A percentile compares a stretch with the other conserved stretches of the same genome.
These are phyloP conservation scores for Polyergus mexicanus DNA, from an alignment of 1,140 invertebrate species.

Conservation along the genomic window DNA sequence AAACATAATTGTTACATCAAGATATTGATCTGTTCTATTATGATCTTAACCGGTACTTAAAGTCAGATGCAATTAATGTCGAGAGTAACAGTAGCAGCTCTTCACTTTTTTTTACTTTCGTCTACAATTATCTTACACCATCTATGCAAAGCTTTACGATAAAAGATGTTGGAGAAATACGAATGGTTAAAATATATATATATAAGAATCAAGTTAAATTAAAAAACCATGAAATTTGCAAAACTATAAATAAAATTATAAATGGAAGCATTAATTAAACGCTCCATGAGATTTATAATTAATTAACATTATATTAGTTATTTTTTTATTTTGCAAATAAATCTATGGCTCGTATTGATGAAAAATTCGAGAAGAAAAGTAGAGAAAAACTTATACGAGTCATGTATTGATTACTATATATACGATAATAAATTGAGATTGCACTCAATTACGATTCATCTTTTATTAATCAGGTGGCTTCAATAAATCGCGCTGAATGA, in stretches of 20 bases:
- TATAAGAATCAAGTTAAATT: background rate
- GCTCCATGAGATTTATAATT: background rate
- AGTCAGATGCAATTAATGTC: conserved; percentile 4
- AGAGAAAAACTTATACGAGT: background rate
- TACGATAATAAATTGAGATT: conserved; percentile 59
- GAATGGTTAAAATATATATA: background rate
- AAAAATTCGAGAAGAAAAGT: background rate
- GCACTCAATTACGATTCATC: conserved; percentile 53
- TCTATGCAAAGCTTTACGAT: background rate
- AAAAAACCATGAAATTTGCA: background rate
- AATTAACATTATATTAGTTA: background rate
- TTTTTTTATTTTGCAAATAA: background rate
- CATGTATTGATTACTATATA: conserved; percentile 28
- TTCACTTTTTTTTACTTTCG: background rate
- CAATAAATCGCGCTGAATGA: conserved; percentile 55
- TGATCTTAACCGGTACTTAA: conserved; percentile 22
- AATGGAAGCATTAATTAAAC: background rate
- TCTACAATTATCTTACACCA: background rate
- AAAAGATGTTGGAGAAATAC: background rate
- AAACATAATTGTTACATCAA: conserved; percentile 21
- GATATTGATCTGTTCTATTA: conserved; percentile 46
- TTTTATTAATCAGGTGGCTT: conserved; percentile 47
- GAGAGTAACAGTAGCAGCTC: conserved; percentile 15
- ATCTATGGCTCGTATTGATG: background rate
- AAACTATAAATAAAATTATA: background rate